Conservation (phyloP, 2,888 invertebrate species). For the Conomelus anceps region DNA sequence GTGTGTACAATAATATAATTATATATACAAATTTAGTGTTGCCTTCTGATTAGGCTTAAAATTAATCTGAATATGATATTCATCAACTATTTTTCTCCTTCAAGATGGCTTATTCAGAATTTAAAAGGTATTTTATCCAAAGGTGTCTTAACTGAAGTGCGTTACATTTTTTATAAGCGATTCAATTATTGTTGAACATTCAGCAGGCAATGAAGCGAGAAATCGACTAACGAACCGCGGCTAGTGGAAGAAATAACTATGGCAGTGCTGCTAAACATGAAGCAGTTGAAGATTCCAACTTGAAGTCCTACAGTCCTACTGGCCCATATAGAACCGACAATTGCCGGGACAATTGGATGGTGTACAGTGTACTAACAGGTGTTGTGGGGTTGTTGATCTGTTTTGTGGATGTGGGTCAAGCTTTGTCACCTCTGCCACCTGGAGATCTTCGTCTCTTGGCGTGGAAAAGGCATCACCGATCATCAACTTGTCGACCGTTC, state of each 20-base stretch:
- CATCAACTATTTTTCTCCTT: not conserved
- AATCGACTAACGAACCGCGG: not conserved
- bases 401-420: not conserved
- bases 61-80: not conserved
- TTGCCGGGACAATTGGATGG: not conserved
- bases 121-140: no score
- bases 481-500: not conserved
- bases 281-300: not conserved
- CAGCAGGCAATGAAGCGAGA: not conserved
- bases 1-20: no score
- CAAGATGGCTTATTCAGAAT: no score
- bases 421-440: not conserved
- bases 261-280: not conserved
- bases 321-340: not conserved
- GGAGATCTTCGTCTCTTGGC: not conserved
- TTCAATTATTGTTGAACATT: not conserved
- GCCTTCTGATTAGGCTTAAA: no score
- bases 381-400: not conserved
- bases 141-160: not conserved
- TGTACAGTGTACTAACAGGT: not conserved
- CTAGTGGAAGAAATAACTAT: not conserved
- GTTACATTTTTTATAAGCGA: not conserved
- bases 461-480: not conserved
- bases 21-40: no score
- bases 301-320: not conserved